Evolutionary conservation across 1,140 invertebrate genomes (phyloP).

Genomic region (Drosophila lacertosa): DNA sequence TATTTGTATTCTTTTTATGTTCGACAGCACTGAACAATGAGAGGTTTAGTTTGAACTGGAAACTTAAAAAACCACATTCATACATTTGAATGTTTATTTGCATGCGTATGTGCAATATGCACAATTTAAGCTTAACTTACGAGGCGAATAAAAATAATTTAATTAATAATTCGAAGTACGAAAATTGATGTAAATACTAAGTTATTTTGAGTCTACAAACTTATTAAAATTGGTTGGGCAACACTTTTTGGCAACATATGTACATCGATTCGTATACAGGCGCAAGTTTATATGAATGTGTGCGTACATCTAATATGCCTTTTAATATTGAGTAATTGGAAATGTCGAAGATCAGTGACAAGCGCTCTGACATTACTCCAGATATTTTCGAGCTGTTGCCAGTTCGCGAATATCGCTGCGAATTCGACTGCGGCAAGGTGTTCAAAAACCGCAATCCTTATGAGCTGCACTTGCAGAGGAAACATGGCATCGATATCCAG

Average conservation of each 20-base stretch:
- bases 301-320: background rate
- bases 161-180: background rate
- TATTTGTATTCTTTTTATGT: background rate
- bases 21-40: conserved; percentile 5
- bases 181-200: background rate
- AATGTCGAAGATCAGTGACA: background rate
- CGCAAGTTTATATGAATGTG: background rate
- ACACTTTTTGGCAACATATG: background rate
- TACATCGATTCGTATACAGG: background rate
- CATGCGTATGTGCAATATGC: background rate
- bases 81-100: background rate
- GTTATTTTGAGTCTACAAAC: background rate
- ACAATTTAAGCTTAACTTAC: background rate
- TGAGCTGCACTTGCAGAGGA: conserved; percentile 18
- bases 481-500: conserved; percentile 1
- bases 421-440: conserved; percentile 25
- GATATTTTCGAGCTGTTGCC: conserved; percentile 25
- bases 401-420: conserved; percentile 25
- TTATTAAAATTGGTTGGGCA: background rate
- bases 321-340: background rate
- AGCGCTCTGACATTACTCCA: background rate
- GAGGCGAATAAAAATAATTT: background rate
- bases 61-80: background rate
- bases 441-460: conserved; percentile 36
- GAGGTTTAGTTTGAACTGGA: conserved; percentile 4